Base-by-base conservation (phyloP, 2,888 invertebrate species). In the Pyrrhia umbra region DNA sequence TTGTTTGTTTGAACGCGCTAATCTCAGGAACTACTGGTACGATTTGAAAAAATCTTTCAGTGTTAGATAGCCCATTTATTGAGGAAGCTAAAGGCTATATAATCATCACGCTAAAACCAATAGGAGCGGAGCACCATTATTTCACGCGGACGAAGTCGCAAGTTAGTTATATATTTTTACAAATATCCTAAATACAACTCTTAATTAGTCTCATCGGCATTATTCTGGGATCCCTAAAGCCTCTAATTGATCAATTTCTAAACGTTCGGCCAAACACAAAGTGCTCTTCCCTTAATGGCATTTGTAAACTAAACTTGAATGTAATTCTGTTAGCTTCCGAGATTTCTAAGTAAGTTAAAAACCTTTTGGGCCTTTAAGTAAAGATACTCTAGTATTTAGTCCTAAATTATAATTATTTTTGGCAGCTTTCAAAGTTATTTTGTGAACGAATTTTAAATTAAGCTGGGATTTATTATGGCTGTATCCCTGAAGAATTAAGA, bases 231-330 rank as follows among this genome's bases (percentile, higher is more conserved):
- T 18, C 16, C 18, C 43, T 39, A 50, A 9, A 66, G 47, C 40
- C 39, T 70, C 45, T 23, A 60, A 65, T 79, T 79, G 63, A 79
- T 75, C 60, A 72, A 75, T 65, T 75, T 71, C 63, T 52, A 71
- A 63, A 25, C 55, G 49, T 68, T 71, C 49, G 46, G 60, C 49
- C 39, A 40, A 56, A 71, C 58, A 54, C 62, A 67, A 64, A 79
- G 52, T 71, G 65, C 58, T 68, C 55, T 61, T 43, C 43, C 62
- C 55, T 37, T 79, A 79, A 75, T 65, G 64, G 56, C 59, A 58
- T 70, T 65, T 78, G 56, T 68, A 56, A 64, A 75, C 58, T 54
- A 64, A 67, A 62, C 59, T 64, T 30, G 40, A 42, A 42, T 20
- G 30, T 63, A 71, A 75, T 70, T 62, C 47, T 15, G 30, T 30